Evolutionary conservation across 2,113 vertebrate genomes (phyloP).

Genomic region (Nothocercus julius): DNA sequence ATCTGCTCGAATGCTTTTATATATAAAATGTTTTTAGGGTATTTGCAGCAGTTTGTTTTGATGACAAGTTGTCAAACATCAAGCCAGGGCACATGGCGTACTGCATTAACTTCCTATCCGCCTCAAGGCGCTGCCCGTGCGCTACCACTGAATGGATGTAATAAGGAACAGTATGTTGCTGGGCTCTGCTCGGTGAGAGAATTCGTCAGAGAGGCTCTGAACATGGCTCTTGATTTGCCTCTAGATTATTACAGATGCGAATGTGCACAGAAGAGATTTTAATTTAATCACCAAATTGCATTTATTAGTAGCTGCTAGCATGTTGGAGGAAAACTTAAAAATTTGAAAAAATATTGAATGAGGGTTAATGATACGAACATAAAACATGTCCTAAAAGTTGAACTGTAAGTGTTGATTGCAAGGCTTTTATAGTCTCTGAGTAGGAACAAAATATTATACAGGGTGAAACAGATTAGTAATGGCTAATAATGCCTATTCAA

Average conservation of each 20-base stretch:
- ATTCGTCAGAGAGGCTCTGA: background rate
- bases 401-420: background rate
- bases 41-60: slow-evolving; percentile 37
- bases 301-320: background rate
- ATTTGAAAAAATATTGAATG: background rate
- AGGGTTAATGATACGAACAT: background rate
- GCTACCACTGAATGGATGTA: background rate
- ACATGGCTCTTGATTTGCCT: background rate
- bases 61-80: background rate
- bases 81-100: background rate
- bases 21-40: slow-evolving; percentile 19
- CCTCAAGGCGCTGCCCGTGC: background rate
- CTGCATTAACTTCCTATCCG: background rate
- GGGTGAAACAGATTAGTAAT: background rate
- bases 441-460: background rate
- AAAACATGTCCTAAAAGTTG: background rate
- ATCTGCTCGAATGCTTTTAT: slow-evolving; percentile 26
- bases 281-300: background rate
- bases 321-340: background rate
- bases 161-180: background rate
- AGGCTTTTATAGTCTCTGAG: background rate
- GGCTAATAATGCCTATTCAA: background rate
- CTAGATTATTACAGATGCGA: background rate
- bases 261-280: background rate
- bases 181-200: background rate